Conservation (phyloP, 1,140 invertebrate species). For the Lanistes nyassanus region DNA sequence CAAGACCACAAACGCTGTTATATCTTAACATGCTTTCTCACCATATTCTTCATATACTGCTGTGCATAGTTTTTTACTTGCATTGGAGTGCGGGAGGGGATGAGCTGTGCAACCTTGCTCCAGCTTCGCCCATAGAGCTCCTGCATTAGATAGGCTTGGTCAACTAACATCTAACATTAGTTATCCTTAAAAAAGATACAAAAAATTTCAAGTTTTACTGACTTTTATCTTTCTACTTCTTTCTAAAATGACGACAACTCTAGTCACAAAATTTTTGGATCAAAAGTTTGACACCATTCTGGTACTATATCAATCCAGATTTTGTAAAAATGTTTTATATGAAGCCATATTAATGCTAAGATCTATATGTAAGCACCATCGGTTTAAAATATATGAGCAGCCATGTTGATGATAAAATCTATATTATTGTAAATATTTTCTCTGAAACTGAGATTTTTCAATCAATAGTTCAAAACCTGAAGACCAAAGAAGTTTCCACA, state of each 20-base stretch:
- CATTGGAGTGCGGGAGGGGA: slow-evolving; percentile 73
- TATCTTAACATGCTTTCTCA: slow-evolving; percentile 34
- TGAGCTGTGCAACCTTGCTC: slow-evolving; percentile 73
- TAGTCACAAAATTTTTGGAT: too few species aligned
- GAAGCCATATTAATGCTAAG: too few species aligned
- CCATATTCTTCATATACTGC: slow-evolving; percentile 64
- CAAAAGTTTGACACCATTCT: too few species aligned
- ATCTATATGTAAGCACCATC: too few species aligned
- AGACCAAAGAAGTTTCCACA: too few species aligned
- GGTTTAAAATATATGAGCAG: too few species aligned
- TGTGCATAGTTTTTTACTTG: slow-evolving; percentile 73
- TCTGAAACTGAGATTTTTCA: neutral
- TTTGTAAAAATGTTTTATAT: too few species aligned
- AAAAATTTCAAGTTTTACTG: neutral
- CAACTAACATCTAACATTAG: neutral
- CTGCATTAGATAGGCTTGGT: slow-evolving; percentile 56
- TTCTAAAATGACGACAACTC: too few species aligned
- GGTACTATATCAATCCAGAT: too few species aligned
- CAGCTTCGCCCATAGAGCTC: slow-evolving; percentile 75
- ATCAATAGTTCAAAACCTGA: slow-evolving; percentile 5
- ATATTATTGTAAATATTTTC: neutral
- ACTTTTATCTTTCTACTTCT: neutral
- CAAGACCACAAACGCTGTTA: too few species aligned
- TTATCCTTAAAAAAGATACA: neutral
- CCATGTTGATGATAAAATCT: too few species aligned